phyloP scores from a whole-genome alignment of 2,797 vertebrate genomes.

The Alfaro cultratus region DNA sequence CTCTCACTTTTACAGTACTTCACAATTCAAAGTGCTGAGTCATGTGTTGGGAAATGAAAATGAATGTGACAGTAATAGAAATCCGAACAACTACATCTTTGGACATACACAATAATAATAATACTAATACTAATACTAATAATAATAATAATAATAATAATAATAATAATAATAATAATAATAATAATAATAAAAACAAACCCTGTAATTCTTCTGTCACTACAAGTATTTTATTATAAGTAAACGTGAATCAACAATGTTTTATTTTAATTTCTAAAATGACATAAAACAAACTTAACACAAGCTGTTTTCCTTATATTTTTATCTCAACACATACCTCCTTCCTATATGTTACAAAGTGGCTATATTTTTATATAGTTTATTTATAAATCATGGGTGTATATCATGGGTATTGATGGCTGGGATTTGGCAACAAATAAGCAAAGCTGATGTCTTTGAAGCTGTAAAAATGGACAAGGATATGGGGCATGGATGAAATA shows the following conservation, averaged over 20 bases:
- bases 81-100: constrained; percentile 3
- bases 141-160: background rate
- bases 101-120: background rate
- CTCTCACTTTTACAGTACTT: background rate
- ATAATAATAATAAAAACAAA: too few relatives aligned
- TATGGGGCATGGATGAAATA: background rate
- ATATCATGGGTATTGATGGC: background rate
- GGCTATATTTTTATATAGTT: background rate
- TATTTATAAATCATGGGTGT: too few relatives aligned
- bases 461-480: background rate
- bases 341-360: background rate
- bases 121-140: background rate
- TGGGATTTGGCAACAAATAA: background rate
- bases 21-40: constrained; percentile 55
- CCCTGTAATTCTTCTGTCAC: background rate
- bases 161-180: background rate
- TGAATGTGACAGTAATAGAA: constrained; percentile 8
- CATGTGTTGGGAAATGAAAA: constrained; percentile 25
- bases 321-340: background rate
- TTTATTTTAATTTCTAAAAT: background rate
- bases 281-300: background rate
- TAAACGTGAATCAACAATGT: background rate
- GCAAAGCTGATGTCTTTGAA: background rate
- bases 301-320: background rate
- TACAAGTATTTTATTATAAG: background rate